Percentiles rank a stretch among this genome's conserved stretches.
phyloP scores from a whole-genome alignment of 2,797 vertebrate species.

The Miichthys miiuy region DNA sequence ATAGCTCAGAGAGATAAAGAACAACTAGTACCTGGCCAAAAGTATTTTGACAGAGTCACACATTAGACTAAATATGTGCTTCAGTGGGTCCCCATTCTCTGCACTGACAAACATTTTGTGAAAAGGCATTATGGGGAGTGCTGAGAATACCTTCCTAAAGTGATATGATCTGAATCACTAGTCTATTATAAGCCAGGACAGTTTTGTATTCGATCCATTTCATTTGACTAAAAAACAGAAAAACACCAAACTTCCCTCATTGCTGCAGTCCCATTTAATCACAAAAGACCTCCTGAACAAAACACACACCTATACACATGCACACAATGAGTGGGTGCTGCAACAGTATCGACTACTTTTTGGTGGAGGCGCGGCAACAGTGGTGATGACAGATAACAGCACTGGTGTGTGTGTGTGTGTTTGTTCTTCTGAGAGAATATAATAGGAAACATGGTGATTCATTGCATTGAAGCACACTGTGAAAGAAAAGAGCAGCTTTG shows the following conservation, averaged over 20 bases:
- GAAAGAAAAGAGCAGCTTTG: constrained; percentile 51
- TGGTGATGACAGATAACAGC: constrained; percentile 60
- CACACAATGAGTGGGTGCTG: constrained; percentile 49
- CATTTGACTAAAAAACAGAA: constrained; percentile 18
- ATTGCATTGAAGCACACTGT: constrained; percentile 43
- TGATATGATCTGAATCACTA: constrained; percentile 3
- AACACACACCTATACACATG: constrained; percentile 20
- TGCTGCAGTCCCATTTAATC: constrained; percentile 52
- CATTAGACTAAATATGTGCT: constrained; percentile 12
- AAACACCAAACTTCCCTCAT: constrained; percentile 28
- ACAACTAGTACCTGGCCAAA: background rate
- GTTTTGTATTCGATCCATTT: constrained; percentile 37
- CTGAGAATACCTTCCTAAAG: background rate
- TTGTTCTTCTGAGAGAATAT: constrained; percentile 57
- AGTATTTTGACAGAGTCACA: background rate
- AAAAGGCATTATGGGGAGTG: background rate
- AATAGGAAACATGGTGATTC: constrained; percentile 68
- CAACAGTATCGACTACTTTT: constrained; percentile 61
- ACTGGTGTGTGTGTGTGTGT: constrained; percentile 19
- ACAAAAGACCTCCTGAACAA: constrained; percentile 41
- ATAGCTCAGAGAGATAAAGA: background rate
- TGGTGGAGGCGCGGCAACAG: constrained; percentile 42
- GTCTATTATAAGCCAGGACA: constrained; percentile 18
- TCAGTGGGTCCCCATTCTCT: constrained; percentile 11
- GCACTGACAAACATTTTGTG: background rate